Percentiles rank a stretch among this genome's conserved stretches.
phyloP scores from a whole-genome alignment of 2,113 vertebrate genomes.

The Saguinus imperator region DNA sequence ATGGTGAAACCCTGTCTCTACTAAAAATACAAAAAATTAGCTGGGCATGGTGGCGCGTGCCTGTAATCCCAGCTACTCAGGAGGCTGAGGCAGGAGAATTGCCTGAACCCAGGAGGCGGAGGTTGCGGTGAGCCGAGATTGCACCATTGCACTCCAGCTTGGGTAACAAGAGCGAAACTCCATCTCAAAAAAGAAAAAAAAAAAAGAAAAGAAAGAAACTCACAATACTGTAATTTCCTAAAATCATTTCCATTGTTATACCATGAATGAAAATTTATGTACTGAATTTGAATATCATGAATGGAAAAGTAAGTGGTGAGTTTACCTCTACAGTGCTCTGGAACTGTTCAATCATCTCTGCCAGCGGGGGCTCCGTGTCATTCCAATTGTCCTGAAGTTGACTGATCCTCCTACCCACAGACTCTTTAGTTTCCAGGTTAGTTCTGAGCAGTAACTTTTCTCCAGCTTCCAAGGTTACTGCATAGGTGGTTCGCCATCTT shows the following conservation, averaged over 20 bases:
- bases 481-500: constrained; percentile 86
- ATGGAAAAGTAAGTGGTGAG: no score
- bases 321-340: constrained; percentile 83
- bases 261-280: background rate
- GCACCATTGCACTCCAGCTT: no score
- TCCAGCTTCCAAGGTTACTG: constrained; percentile 86
- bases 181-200: no score
- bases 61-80: no score
- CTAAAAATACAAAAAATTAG: no score
- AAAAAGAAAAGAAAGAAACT: no score
- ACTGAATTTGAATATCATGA: background rate
- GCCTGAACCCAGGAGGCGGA: no score
- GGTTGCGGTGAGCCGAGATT: no score
- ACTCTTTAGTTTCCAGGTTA: constrained; percentile 77
- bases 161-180: no score
- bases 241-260: background rate
- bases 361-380: constrained; percentile 81
- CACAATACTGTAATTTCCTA: background rate
- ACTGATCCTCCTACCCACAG: constrained; percentile 84
- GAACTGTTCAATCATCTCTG: constrained; percentile 80
- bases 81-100: no score
- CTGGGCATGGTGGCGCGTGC: no score
- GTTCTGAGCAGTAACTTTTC: constrained; percentile 85
- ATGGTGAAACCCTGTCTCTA: no score
- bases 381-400: constrained; percentile 90